These are phyloP conservation scores for Nycticorax nycticorax DNA, from an alignment of 2,113 vertebrate genomes.

Conservation along the genomic window DNA sequence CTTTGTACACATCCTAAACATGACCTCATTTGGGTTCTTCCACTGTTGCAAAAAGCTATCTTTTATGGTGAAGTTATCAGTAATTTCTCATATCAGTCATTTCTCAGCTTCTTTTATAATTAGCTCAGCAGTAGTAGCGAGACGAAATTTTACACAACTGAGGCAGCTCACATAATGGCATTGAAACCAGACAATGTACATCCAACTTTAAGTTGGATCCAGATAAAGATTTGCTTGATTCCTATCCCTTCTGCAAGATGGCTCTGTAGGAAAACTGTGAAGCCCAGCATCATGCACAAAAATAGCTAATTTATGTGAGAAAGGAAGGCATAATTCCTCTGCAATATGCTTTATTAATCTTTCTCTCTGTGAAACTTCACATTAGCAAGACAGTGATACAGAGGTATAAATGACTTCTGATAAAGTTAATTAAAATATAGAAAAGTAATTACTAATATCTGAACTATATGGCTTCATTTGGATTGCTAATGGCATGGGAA, in stretches of 20 bases:
- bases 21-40: background rate
- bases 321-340: background rate
- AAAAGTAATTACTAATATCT: constrained; percentile 6
- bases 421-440: background rate
- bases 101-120: background rate
- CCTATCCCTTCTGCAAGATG: background rate
- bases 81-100: background rate
- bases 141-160: background rate
- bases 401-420: background rate
- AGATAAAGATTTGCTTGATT: background rate
- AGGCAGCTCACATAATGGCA: background rate
- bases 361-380: background rate
- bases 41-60: background rate
- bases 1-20: background rate
- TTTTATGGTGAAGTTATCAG: background rate
- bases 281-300: background rate
- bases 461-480: background rate
- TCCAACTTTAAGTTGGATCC: background rate
- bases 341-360: background rate
- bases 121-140: fast-evolving
- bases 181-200: fast-evolving
- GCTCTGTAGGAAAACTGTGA: background rate
- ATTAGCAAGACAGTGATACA: background rate
- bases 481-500: background rate
- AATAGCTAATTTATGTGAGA: background rate